Evolutionary conservation across 2,113 vertebrate genomes (phyloP), one percentile per base, ranked within the genome.

Genomic region (Polyodon spathula): DNA sequence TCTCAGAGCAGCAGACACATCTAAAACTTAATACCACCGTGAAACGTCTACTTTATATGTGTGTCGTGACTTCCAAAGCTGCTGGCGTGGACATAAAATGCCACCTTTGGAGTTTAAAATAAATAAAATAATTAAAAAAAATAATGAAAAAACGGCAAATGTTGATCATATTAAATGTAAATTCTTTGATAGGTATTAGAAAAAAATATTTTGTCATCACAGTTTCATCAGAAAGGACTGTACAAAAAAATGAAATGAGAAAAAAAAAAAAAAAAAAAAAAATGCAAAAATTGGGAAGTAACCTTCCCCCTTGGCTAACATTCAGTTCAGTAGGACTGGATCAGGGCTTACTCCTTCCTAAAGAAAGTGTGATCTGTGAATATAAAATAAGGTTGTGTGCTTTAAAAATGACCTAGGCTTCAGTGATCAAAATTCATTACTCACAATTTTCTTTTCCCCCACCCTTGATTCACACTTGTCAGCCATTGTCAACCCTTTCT

Each of bases 251-350:
- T n/a, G 7, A 44, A 44, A 44, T 12, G 7, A 44, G 11, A 9
- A 44, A 44, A 44, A 44, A 44, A 43, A 43, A 43, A 43, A 43
- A 43, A 43, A 43, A 43, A 43, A 44, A 50, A 50, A 50, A 2
- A 11, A 4, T 50, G 5, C 14, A 2, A n/a, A n/a, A 10, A 63
- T 63, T 73, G 70, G 83, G 82, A 84, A 84, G 82, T 84, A 74
- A 76, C 73, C 61, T 48, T 71, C 68, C 65, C 65, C 56, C 70
- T 67, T 64, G 40, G 51, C 61, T 54, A 70, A 86, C 81, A 83
- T 83, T 86, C 83, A 83, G 79, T 63, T 69, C 60, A 76, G 84
- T 84, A 69, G 76, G 83, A 87, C 86, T 86, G 81, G 74, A 73
- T 73, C 67, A 80, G 79, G 75, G 27, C 27, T 27, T 27, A 62